A percentile compares a stretch with the other conserved stretches of the same genome.
phyloP scores from a whole-genome alignment of 1,140 invertebrate species.

The Thaumatotibia leucotreta region DNA sequence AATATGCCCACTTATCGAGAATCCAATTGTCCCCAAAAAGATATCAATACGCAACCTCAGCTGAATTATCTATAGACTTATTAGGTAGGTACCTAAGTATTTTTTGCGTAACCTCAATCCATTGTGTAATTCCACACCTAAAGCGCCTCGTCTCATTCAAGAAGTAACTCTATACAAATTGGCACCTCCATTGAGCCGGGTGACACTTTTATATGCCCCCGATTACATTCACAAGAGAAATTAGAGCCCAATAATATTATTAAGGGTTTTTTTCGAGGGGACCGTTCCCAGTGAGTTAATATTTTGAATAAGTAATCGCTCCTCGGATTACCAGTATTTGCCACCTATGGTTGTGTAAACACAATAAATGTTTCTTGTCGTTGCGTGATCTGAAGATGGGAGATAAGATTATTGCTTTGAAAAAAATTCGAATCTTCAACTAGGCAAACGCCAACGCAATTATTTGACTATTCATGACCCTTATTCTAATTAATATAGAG shows the following conservation, averaged over 20 bases:
- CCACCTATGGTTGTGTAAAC: slow-evolving; percentile 71
- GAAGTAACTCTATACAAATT: slow-evolving; percentile 55
- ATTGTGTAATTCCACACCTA: slow-evolving; percentile 45
- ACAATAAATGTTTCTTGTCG: slow-evolving; percentile 67
- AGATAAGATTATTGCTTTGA: too few relatives aligned
- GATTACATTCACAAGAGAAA: slow-evolving; percentile 66
- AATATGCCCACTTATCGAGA: slow-evolving; percentile 8
- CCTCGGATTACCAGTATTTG: slow-evolving; percentile 67
- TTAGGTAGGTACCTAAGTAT: slow-evolving; percentile 31
- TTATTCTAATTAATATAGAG: too few relatives aligned
- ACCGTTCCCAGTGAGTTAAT: slow-evolving; percentile 41
- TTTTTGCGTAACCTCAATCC: slow-evolving; percentile 26
- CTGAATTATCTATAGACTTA: slow-evolving; percentile 51
- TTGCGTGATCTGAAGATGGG: slow-evolving; percentile 43
- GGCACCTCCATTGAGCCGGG: slow-evolving; percentile 47
- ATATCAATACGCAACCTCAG: slow-evolving; percentile 34
- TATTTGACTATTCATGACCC: too few relatives aligned
- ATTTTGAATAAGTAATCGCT: slow-evolving; percentile 47
- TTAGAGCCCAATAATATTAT: slow-evolving; percentile 74
- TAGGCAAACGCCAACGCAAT: too few relatives aligned
- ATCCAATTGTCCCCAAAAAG: slow-evolving; percentile 13
- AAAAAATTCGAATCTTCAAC: too few relatives aligned
- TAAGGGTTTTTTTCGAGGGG: slow-evolving; percentile 38
- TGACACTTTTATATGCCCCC: slow-evolving; percentile 64
- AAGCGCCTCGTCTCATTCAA: slow-evolving; percentile 31